Conservation (phyloP, 2,888 invertebrate species). For the Calameuta filiformis region DNA sequence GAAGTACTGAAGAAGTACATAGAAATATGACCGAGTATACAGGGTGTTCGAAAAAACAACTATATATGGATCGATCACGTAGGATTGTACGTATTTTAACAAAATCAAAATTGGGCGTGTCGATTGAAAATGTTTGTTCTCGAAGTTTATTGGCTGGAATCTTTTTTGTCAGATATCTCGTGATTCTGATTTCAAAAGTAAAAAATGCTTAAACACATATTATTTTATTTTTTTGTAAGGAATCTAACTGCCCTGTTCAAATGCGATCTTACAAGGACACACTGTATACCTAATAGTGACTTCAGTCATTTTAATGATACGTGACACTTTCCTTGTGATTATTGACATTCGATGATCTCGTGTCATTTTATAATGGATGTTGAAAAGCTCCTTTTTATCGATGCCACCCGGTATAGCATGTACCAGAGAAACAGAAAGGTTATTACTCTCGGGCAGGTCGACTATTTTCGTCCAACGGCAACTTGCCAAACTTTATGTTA, state of each 20-base stretch:
- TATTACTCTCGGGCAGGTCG: constrained; percentile 56
- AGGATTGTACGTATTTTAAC: too few relatives aligned
- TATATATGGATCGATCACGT: too few relatives aligned
- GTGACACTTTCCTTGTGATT: background rate
- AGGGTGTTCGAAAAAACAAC: background rate
- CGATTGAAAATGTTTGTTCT: too few relatives aligned
- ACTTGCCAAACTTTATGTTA: constrained; percentile 60
- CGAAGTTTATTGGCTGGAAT: too few relatives aligned
- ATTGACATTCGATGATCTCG: background rate
- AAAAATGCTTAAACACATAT: too few relatives aligned
- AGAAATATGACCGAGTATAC: background rate
- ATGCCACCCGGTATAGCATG: background rate
- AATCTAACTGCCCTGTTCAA: background rate
- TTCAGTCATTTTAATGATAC: background rate
- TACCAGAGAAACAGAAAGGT: constrained; percentile 52
- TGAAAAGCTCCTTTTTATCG: background rate
- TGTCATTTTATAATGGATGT: background rate
- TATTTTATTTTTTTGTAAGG: too few relatives aligned
- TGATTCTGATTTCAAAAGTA: too few relatives aligned
- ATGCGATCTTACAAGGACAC: background rate
- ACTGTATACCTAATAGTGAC: background rate
- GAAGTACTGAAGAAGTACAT: background rate
- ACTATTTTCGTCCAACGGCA: constrained; percentile 59
- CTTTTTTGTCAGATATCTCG: too few relatives aligned
- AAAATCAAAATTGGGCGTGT: too few relatives aligned